Evolutionary conservation across 2,797 vertebrate species (phyloP).

Genomic region (Cossypha niveicapilla): DNA sequence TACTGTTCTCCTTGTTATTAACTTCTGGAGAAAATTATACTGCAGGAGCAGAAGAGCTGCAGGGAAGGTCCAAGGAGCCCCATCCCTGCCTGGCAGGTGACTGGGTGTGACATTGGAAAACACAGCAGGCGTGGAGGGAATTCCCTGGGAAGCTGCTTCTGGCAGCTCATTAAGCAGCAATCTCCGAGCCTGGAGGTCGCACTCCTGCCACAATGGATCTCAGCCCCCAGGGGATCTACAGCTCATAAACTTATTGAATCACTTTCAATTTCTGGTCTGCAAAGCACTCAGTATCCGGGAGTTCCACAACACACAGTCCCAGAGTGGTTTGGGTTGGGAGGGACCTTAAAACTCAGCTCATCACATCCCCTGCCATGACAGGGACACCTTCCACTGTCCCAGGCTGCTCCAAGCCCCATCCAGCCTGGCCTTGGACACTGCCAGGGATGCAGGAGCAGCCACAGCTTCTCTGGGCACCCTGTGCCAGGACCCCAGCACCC

Average conservation of each 20-base stretch:
- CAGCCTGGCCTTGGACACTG: not conserved
- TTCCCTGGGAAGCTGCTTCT: not conserved
- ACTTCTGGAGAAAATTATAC: not conserved
- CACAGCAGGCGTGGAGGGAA: rapidly evolving
- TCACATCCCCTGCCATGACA: not conserved
- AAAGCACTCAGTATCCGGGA: not conserved
- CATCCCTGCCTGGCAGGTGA: not conserved
- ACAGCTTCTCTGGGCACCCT: not conserved
- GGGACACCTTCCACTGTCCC: not conserved
- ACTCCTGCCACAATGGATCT: not conserved
- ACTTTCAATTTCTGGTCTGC: not conserved
- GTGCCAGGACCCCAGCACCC: not conserved
- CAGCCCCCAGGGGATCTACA: rapidly evolving
- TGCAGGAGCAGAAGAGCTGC: not conserved
- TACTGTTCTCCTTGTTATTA: not conserved
- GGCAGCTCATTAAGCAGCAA: not conserved
- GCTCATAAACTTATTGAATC: not conserved
- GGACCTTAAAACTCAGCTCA: not conserved
- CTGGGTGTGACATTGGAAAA: rapidly evolving
- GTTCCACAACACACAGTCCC: not conserved
- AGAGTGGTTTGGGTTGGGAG: not conserved
- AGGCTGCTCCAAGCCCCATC: not conserved
- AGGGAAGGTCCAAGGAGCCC: not conserved
- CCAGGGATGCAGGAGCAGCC: not conserved
- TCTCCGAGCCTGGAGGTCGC: not conserved